Percentiles rank a stretch among this genome's conserved stretches.
These are phyloP conservation scores for Venturia canescens DNA, from an alignment of 1,140 invertebrate genomes.

Conservation along the genomic window DNA sequence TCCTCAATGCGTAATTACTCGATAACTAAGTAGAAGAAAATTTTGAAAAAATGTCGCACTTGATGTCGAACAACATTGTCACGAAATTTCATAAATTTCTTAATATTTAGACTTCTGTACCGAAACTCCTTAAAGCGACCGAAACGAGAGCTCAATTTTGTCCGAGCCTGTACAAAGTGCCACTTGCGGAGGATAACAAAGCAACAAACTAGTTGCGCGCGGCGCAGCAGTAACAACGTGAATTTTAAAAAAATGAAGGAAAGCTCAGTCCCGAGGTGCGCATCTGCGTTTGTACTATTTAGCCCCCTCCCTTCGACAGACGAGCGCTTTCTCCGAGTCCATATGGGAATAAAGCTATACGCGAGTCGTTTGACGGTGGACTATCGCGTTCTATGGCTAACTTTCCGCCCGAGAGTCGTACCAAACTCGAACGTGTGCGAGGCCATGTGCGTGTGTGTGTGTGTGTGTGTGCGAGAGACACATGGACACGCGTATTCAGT, in stretches of 20 bases:
- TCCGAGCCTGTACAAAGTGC: not conserved
- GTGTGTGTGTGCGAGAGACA: no score
- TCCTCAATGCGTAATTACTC: no score
- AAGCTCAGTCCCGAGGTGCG: not conserved
- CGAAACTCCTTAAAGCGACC: no score
- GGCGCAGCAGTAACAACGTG: not conserved
- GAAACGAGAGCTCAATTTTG: no score
- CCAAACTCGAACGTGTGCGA: not conserved
- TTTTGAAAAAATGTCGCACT: no score
- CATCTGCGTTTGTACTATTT: conserved; percentile 11
- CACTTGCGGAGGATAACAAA: not conserved
- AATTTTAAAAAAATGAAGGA: not conserved
- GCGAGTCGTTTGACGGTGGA: not conserved
- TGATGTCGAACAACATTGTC: no score
- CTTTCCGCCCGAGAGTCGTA: conserved; percentile 1
- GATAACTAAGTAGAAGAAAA: no score
- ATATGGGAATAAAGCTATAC: conserved; percentile 1
- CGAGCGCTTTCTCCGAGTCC: not conserved
- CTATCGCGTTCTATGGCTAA: conserved; percentile 4
- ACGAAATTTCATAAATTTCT: no score
- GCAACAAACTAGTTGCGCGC: not conserved
- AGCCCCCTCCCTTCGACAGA: not conserved
- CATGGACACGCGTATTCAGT: not conserved
- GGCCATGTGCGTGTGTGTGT: not conserved
- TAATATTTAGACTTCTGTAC: no score